These are phyloP conservation scores for Callocephalon fimbriatum DNA, from an alignment of 2,113 vertebrate genomes.

Conservation along the genomic window DNA sequence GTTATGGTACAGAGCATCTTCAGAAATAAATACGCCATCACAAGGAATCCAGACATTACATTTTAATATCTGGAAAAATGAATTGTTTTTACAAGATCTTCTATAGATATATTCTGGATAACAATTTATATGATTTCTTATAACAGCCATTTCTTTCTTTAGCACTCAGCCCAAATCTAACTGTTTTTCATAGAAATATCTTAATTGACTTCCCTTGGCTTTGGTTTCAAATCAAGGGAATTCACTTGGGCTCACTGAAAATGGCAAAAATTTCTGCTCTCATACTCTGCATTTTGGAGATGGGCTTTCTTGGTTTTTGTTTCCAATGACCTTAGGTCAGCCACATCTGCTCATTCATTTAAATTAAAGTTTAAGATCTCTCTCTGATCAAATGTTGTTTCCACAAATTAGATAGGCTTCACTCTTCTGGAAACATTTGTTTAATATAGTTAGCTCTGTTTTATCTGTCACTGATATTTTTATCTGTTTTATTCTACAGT, in stretches of 20 bases:
- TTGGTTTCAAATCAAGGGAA: neutral
- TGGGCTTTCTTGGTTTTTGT: neutral
- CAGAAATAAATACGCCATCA: neutral
- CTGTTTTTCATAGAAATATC: neutral
- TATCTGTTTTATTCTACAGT: constrained; percentile 42
- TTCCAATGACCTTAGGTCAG: constrained; percentile 52
- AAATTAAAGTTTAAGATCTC: constrained; percentile 69
- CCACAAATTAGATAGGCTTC: constrained; percentile 50
- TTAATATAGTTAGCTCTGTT: constrained; percentile 53
- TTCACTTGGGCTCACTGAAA: constrained; percentile 1
- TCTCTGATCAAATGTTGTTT: constrained; percentile 52
- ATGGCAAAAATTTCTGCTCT: neutral
- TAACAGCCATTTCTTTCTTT: neutral
- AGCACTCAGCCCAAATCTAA: neutral
- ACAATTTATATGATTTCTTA: neutral
- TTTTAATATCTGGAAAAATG: neutral
- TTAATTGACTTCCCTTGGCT: neutral
- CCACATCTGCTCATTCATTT: constrained; percentile 69
- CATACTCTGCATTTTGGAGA: constrained; percentile 1
- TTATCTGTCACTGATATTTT: constrained; percentile 64
- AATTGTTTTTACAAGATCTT: neutral
- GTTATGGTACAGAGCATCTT: neutral
- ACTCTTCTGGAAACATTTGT: constrained; percentile 46
- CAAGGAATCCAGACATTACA: neutral
- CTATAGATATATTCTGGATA: neutral